Conservation (phyloP, 2,113 vertebrate genomes). For the Mustela lutreola region DNA sequence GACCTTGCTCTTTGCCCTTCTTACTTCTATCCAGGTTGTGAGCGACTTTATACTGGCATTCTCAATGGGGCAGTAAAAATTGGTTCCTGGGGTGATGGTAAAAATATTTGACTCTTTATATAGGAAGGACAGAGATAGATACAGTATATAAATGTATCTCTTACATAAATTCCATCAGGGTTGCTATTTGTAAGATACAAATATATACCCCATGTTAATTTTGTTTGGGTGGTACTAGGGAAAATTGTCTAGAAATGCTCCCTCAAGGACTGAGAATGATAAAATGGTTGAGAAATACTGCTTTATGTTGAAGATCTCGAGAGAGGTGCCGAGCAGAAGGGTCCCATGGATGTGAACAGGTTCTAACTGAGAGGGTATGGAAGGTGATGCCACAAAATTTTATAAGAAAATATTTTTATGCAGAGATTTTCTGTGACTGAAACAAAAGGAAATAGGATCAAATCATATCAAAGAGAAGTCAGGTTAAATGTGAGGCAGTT, state of each 20-base stretch:
- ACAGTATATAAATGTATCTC: background rate
- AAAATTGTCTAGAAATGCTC: background rate
- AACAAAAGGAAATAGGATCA: background rate
- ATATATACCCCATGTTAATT: background rate
- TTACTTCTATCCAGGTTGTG: background rate
- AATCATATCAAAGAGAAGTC: background rate
- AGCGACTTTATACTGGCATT: background rate
- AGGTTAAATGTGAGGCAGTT: background rate
- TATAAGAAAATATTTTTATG: constrained; percentile 10
- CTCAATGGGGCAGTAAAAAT: background rate
- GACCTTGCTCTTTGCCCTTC: too few relatives aligned
- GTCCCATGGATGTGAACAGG: background rate
- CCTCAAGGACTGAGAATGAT: background rate
- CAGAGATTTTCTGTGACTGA: background rate
- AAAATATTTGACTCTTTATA: background rate
- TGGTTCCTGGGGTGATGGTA: background rate
- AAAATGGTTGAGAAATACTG: background rate
- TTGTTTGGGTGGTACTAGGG: background rate
- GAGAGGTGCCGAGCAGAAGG: background rate
- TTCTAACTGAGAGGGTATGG: background rate
- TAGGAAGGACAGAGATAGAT: background rate
- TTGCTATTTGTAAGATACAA: background rate
- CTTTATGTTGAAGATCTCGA: background rate
- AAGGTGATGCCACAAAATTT: background rate
- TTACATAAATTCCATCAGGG: background rate